Percentiles rank a stretch among this genome's conserved stretches.
Conservation (phyloP, 2,888 invertebrate species). For the Electrophaes corylata region DNA sequence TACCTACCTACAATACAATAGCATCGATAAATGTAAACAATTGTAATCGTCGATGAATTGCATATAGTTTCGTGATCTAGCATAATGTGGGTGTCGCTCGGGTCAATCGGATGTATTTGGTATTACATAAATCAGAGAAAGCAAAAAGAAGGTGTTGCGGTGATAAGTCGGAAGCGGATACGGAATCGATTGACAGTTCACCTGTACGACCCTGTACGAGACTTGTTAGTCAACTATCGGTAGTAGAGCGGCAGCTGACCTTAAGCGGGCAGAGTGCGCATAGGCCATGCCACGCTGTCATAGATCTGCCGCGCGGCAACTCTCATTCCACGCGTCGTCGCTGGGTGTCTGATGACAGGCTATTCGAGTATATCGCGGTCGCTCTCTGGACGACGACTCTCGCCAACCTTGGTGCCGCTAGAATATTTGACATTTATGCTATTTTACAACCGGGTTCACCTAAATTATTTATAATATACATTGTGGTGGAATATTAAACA, state of each 20-base stretch:
- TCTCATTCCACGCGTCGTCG: slow-evolving; percentile 20
- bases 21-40: slow-evolving; percentile 39
- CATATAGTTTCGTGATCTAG: slow-evolving; percentile 45
- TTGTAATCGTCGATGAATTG: slow-evolving; percentile 34
- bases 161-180: slow-evolving; percentile 73
- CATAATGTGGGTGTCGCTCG: slow-evolving; percentile 36
- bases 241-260: slow-evolving; percentile 65
- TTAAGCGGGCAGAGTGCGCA: slow-evolving; percentile 47
- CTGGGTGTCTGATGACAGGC: neutral
- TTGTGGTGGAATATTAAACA: neutral
- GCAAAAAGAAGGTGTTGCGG: slow-evolving; percentile 55
- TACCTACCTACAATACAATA: slow-evolving; percentile 37
- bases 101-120: slow-evolving; percentile 31
- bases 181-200: slow-evolving; percentile 61
- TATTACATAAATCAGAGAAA: slow-evolving; percentile 71
- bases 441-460: slow-evolving; percentile 41
- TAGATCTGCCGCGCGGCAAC: neutral
- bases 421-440: slow-evolving; percentile 59
- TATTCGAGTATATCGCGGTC: neutral
- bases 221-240: slow-evolving; percentile 73
- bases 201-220: slow-evolving; percentile 69
- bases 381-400: slow-evolving; percentile 46
- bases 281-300: slow-evolving; percentile 10
- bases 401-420: slow-evolving; percentile 51
- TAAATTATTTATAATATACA: slow-evolving; percentile 5